Conservation (phyloP, 2,888 invertebrate genomes). For the Sarcophaga variegata region DNA sequence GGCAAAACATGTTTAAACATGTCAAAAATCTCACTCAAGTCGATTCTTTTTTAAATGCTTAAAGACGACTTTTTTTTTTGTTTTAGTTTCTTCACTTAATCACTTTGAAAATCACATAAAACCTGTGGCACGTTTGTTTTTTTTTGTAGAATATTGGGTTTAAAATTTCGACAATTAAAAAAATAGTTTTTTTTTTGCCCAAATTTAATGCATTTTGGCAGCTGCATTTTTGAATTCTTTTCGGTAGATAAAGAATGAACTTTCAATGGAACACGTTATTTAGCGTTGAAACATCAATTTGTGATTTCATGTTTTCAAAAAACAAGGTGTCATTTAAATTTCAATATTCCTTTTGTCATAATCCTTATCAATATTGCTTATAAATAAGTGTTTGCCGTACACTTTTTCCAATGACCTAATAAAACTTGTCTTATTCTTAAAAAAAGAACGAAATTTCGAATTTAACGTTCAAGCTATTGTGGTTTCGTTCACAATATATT, state of each 20-base stretch:
- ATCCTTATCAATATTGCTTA: neutral
- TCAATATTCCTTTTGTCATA: constrained; percentile 21
- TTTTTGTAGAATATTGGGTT: constrained; percentile 3
- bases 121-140: neutral
- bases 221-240: constrained; percentile 57
- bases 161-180: constrained; percentile 66
- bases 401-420: no score
- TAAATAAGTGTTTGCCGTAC: no score
- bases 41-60: constrained; percentile 54
- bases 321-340: constrained; percentile 64
- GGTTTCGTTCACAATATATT: no score
- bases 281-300: constrained; percentile 58
- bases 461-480: no score
- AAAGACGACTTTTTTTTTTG: constrained; percentile 29
- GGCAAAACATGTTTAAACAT: constrained; percentile 76
- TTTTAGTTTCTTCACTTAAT: neutral
- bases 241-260: constrained; percentile 49
- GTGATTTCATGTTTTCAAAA: constrained; percentile 27
- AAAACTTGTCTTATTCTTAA: no score
- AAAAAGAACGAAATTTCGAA: no score
- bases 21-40: constrained; percentile 69
- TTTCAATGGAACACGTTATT: constrained; percentile 43
- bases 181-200: neutral
- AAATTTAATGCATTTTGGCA: constrained; percentile 65
- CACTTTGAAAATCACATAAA: constrained; percentile 7